phyloP scores from a whole-genome alignment of 2,113 vertebrate genomes.

The Mesoclemmys tuberculata region DNA sequence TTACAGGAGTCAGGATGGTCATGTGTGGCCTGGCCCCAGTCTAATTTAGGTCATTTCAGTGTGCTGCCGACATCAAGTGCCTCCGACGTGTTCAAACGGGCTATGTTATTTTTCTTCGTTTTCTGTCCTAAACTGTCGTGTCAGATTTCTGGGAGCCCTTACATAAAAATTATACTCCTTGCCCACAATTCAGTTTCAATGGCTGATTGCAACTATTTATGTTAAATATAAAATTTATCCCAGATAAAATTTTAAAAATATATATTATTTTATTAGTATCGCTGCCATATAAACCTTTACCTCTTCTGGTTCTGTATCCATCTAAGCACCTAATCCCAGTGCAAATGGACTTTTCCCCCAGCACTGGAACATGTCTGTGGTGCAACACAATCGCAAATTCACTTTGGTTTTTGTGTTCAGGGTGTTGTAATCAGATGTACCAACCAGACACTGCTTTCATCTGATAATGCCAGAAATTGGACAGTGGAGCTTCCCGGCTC shows the following conservation, averaged over 20 bases:
- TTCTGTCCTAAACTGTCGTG: not conserved
- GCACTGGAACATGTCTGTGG: rapidly evolving
- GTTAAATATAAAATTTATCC: not conserved
- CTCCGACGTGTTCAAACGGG: rapidly evolving
- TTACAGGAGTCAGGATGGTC: not conserved
- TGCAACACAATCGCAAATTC: rapidly evolving
- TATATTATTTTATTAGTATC: rapidly evolving
- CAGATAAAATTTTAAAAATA: not conserved
- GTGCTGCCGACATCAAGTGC: not conserved
- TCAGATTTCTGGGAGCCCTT: not conserved
- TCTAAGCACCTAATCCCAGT: rapidly evolving
- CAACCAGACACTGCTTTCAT: not conserved
- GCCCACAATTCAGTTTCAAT: not conserved
- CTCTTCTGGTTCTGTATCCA: rapidly evolving
- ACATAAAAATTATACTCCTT: not conserved
- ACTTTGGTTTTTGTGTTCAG: not conserved
- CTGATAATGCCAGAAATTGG: rapidly evolving
- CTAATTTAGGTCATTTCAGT: not conserved
- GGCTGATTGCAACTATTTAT: not conserved
- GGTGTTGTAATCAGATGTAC: rapidly evolving
- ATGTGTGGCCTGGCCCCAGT: not conserved
- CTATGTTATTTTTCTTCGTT: rapidly evolving
- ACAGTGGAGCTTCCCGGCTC: not conserved
- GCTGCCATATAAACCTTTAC: not conserved
- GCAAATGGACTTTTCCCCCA: too few species aligned